Conservation (phyloP, 2,797 vertebrate species). For the Falco peregrinus region DNA sequence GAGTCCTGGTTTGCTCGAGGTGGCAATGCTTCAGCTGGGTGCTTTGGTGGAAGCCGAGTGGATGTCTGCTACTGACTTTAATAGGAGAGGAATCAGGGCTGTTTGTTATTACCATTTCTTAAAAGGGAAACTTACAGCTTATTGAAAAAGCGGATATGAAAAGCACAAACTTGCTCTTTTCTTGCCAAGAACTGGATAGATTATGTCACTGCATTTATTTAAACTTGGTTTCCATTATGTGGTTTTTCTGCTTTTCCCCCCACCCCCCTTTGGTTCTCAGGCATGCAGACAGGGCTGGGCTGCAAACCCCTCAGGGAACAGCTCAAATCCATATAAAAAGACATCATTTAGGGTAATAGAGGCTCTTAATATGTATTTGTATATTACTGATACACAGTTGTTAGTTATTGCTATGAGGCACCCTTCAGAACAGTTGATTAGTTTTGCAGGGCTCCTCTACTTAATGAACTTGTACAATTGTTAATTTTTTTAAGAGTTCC, state of each 20-base stretch:
- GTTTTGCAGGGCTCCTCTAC: not conserved
- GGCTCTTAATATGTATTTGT: not conserved
- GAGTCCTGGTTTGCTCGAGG: not conserved
- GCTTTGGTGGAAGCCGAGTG: accelerated
- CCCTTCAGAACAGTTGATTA: not conserved
- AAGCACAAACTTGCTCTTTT: slow-evolving; percentile 14
- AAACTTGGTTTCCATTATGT: slow-evolving; percentile 40
- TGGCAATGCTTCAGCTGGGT: not conserved
- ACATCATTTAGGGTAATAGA: not conserved
- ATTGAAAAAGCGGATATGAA: slow-evolving; percentile 36
- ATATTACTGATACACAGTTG: not conserved
- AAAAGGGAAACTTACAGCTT: slow-evolving; percentile 54
- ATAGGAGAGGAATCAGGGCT: slow-evolving; percentile 35
- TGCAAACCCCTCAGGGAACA: not conserved
- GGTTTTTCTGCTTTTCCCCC: not conserved
- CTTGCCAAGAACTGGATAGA: slow-evolving; percentile 23
- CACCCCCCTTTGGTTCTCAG: not conserved
- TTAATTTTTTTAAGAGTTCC: not conserved
- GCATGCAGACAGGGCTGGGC: not conserved
- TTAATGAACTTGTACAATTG: not conserved
- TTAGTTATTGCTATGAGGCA: not conserved
- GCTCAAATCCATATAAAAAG: not conserved
- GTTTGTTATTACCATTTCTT: slow-evolving; percentile 37
- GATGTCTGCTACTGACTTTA: slow-evolving; percentile 45
- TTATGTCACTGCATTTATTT: slow-evolving; percentile 51